phyloP scores from a whole-genome alignment of 2,888 invertebrate genomes.

The Drosophila mulleri region DNA sequence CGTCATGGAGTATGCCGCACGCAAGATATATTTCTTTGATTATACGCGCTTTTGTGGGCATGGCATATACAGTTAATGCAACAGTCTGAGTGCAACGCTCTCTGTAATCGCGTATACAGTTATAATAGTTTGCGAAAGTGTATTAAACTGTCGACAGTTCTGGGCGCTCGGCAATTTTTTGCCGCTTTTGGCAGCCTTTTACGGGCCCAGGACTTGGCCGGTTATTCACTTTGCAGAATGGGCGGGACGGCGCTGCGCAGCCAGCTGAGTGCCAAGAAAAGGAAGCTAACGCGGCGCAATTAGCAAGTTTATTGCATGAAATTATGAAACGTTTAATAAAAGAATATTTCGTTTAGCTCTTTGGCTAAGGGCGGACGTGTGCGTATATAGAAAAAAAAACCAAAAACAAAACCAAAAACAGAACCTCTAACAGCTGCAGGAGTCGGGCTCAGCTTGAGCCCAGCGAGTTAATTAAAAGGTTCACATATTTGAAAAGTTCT shows the following conservation, averaged over 20 bases:
- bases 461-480: conserved; percentile 78
- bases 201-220: conserved; percentile 53
- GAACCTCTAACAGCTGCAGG: conserved; percentile 7
- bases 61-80: too few species aligned
- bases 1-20: background rate
- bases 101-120: background rate
- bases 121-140: conserved; percentile 1
- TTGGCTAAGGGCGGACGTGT: conserved; percentile 2
- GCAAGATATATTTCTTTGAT: background rate
- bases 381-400: conserved; percentile 47
- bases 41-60: too few species aligned
- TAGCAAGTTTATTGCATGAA: conserved; percentile 80
- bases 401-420: conserved; percentile 28
- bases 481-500: conserved; percentile 76
- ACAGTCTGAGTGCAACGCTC: background rate
- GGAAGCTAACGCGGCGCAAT: conserved; percentile 72
- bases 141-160: background rate
- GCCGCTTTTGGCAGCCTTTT: conserved; percentile 69
- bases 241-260: conserved; percentile 48
- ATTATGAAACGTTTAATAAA: conserved; percentile 76
- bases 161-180: conserved; percentile 13
- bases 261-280: conserved; percentile 68
- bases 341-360: conserved; percentile 9
- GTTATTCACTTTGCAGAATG: conserved; percentile 50
- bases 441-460: conserved; percentile 34